phyloP scores from a whole-genome alignment of 2,888 invertebrate species.

The Leuctra nigra region DNA sequence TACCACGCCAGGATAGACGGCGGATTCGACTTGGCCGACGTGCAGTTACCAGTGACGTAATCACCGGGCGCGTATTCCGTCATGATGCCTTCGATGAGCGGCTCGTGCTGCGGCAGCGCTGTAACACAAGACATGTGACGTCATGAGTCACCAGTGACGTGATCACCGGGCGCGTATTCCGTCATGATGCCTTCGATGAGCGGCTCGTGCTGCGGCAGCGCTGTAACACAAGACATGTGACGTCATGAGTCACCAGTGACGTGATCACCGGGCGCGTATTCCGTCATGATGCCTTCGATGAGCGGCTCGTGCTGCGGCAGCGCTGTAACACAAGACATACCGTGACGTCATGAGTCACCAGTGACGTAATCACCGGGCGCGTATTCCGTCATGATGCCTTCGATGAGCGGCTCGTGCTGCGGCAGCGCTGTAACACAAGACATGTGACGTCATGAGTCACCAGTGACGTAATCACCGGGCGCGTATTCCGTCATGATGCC shows the following conservation, averaged over 20 bases:
- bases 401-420: too few relatives aligned
- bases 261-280: conserved; percentile 25
- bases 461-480: conserved; percentile 23
- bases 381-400: too few relatives aligned
- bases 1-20: conserved; percentile 24
- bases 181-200: conserved; percentile 26
- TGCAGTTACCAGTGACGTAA: conserved; percentile 27
- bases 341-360: too few relatives aligned
- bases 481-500: conserved; percentile 25
- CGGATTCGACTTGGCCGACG: conserved; percentile 27
- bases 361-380: too few relatives aligned
- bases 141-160: conserved; percentile 25
- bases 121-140: too few relatives aligned
- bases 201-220: conserved; percentile 26
- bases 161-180: conserved; percentile 24
- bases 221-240: conserved; percentile 24
- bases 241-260: conserved; percentile 27
- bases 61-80: conserved; percentile 25
- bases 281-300: conserved; percentile 26
- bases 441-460: too few relatives aligned
- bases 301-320: conserved; percentile 25
- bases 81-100: conserved; percentile 26
- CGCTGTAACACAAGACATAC: conserved; percentile 26
- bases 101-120: conserved; percentile 27
- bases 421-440: too few relatives aligned